These are phyloP conservation scores for Podarcis siculus DNA, from an alignment of 2,797 vertebrate species.

Conservation along the genomic window DNA sequence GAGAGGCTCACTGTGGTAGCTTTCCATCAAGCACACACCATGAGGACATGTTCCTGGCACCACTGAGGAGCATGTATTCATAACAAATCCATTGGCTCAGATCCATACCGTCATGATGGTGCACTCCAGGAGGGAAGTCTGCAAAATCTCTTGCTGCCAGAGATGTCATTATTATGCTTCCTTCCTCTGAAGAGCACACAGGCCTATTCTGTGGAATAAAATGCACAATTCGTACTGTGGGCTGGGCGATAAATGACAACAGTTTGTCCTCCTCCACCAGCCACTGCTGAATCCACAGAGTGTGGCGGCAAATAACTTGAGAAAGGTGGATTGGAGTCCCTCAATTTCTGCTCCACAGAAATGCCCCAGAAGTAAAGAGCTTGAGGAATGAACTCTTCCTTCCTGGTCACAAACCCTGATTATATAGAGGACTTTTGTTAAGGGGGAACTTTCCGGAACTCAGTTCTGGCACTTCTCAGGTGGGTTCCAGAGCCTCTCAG, in stretches of 20 bases:
- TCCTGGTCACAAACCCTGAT: background rate
- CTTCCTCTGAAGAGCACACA: conserved; percentile 1
- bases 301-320: background rate
- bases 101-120: conserved; percentile 40
- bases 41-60: background rate
- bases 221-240: background rate
- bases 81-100: conserved; percentile 48
- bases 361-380: background rate
- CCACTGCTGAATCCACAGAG: background rate
- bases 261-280: background rate
- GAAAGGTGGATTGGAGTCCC: background rate
- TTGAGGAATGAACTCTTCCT: background rate
- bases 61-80: background rate
- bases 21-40: conserved; percentile 1
- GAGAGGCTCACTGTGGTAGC: background rate
- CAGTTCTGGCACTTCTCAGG: no score
- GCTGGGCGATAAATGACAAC: background rate
- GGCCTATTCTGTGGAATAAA: background rate
- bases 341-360: background rate
- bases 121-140: background rate
- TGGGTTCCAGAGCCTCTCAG: no score
- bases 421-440: background rate
- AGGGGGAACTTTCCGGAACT: no score
- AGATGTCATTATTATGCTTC: background rate
- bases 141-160: background rate